phyloP scores from a whole-genome alignment of 2,888 invertebrate genomes.

The Catocala sponsa region DNA sequence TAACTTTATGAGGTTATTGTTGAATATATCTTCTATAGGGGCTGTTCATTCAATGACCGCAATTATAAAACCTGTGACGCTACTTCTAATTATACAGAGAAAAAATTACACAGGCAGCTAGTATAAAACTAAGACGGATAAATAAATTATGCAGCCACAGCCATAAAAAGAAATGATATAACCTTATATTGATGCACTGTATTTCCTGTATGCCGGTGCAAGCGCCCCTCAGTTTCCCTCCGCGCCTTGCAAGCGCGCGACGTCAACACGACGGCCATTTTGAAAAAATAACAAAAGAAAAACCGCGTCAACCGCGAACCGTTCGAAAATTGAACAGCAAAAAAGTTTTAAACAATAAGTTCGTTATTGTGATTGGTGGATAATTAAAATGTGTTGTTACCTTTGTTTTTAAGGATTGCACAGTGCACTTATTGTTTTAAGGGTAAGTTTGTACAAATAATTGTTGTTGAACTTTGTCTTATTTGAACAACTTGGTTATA shows the following conservation, averaged over 20 bases:
- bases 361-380: conserved; percentile 18
- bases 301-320: conserved; percentile 36
- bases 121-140: conserved; percentile 28
- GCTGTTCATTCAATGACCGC: no score
- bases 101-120: neutral
- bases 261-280: conserved; percentile 63
- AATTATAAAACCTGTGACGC: no score
- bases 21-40: no score
- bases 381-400: conserved; percentile 13
- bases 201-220: conserved; percentile 48
- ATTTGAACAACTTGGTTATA: neutral
- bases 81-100: no score
- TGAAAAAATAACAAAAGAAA: conserved; percentile 22
- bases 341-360: conserved; percentile 20
- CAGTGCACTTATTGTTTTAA: conserved; percentile 14
- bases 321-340: conserved; percentile 32
- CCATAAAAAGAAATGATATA: conserved; percentile 44
- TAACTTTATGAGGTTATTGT: no score
- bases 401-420: conserved; percentile 21
- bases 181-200: conserved; percentile 39
- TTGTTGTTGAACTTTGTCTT: conserved; percentile 5
- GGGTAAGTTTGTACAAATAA: conserved; percentile 12
- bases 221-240: conserved; percentile 64
- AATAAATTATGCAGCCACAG: conserved; percentile 25
- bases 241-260: conserved; percentile 69